Conservation (phyloP, 2,888 invertebrate genomes). For the Lampropteryx suffumata region DNA sequence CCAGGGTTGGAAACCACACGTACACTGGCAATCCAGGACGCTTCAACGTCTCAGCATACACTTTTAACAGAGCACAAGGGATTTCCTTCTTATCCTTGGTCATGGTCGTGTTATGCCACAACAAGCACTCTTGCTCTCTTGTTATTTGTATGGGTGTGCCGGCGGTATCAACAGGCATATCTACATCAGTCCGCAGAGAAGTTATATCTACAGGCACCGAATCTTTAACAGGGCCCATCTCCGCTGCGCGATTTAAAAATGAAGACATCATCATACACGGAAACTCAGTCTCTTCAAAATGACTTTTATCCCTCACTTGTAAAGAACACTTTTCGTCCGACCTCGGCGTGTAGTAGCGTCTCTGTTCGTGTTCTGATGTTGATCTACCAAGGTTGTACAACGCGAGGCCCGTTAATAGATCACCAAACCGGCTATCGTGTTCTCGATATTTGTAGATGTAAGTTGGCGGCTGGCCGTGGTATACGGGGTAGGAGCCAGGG, state of each 20-base stretch:
- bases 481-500: constrained; percentile 65
- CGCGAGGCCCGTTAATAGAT: constrained; percentile 66
- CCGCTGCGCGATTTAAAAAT: constrained; percentile 52
- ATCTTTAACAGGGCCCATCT: constrained; percentile 33
- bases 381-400: constrained; percentile 71
- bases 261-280: constrained; percentile 74
- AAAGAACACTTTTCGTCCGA: constrained; percentile 63
- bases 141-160: constrained; percentile 53
- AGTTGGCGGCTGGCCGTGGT: constrained; percentile 61
- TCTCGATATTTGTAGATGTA: constrained; percentile 70
- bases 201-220: constrained; percentile 58
- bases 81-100: constrained; percentile 53
- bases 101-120: constrained; percentile 67
- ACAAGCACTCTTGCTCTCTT: constrained; percentile 60
- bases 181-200: constrained; percentile 43
- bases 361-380: constrained; percentile 42
- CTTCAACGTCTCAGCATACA: constrained; percentile 66
- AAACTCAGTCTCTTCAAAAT: constrained; percentile 62
- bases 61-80: constrained; percentile 63
- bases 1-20: constrained; percentile 64
- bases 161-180: constrained; percentile 37
- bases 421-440: constrained; percentile 59
- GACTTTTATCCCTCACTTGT: constrained; percentile 59
- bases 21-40: constrained; percentile 64
- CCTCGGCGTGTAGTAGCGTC: constrained; percentile 50